Evolutionary conservation across 2,797 vertebrate species (phyloP).

Genomic region (Coregonus suidteri): DNA sequence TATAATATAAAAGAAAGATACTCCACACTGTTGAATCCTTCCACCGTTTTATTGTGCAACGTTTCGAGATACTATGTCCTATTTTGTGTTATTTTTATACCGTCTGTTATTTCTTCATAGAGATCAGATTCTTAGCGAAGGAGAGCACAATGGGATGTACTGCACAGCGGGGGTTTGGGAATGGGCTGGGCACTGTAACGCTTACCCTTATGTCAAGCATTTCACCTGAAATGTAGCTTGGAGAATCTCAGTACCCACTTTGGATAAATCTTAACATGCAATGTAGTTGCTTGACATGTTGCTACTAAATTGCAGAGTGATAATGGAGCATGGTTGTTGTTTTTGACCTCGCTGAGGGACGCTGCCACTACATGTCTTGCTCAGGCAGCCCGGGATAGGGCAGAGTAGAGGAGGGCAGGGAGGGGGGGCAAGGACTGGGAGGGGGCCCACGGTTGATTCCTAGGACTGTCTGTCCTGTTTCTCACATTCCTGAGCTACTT

Average conservation of each 20-base stretch:
- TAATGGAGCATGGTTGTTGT: not conserved
- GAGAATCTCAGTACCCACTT: not conserved
- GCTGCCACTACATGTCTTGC: conserved; percentile 12
- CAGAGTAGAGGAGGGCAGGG: not conserved
- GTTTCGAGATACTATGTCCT: too few relatives aligned
- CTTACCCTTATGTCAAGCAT: not conserved
- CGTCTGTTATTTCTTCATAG: too few relatives aligned
- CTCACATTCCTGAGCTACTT: conserved; percentile 52
- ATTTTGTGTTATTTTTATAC: too few relatives aligned
- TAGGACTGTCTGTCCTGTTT: conserved; percentile 37
- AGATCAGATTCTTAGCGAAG: too few relatives aligned
- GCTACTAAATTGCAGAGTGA: not conserved
- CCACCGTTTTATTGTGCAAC: too few relatives aligned
- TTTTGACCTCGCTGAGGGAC: not conserved
- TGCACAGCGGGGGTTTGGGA: not conserved
- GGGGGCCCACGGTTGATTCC: conserved; percentile 41
- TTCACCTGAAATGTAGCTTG: not conserved
- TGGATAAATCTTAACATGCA: not conserved
- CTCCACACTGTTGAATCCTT: too few relatives aligned
- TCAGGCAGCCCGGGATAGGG: not conserved
- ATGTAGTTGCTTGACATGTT: not conserved
- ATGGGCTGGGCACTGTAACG: not conserved
- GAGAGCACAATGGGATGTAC: too few relatives aligned
- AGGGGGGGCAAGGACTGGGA: conserved; percentile 13
- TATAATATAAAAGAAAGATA: too few relatives aligned